Evolutionary conservation across 2,113 vertebrate species (phyloP).

Genomic region (Recurvirostra avosetta): DNA sequence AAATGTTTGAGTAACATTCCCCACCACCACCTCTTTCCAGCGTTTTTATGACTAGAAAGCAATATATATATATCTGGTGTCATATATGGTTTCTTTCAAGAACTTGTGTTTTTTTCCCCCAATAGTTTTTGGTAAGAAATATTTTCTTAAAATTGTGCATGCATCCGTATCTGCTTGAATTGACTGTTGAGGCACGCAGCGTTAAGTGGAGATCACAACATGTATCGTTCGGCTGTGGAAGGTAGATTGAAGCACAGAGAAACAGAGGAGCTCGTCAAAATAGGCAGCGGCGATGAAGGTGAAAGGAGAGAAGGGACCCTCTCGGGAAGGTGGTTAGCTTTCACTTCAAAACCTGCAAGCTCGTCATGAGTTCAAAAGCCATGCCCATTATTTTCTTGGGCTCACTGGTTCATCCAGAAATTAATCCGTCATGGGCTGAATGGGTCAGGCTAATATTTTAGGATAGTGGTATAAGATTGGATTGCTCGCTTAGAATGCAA

Average conservation of each 20-base stretch:
- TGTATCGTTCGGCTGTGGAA: not conserved
- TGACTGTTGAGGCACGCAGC: not conserved
- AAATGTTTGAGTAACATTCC: not conserved
- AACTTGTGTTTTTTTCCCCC: not conserved
- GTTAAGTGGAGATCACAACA: not conserved
- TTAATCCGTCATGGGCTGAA: not conserved
- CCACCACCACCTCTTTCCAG: not conserved
- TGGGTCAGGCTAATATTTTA: not conserved
- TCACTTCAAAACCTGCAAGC: not conserved
- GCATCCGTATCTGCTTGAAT: not conserved
- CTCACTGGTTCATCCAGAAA: not conserved
- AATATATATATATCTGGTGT: not conserved
- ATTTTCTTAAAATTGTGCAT: not conserved
- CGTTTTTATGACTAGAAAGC: not conserved
- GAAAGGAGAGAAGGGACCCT: not conserved
- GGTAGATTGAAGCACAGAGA: not conserved
- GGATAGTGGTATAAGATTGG: not conserved
- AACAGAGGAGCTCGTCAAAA: not conserved
- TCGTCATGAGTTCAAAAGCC: not conserved
- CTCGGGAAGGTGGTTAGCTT: not conserved
- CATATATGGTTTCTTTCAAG: not conserved
- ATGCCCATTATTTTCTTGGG: not conserved
- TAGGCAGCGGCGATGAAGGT: not conserved
- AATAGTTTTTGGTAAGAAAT: not conserved
- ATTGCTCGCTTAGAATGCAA: not conserved